Evolutionary conservation across 2,113 vertebrate genomes (phyloP), one percentile per base, ranked within the genome.

Genomic region (Halichoeres trimaculatus): DNA sequence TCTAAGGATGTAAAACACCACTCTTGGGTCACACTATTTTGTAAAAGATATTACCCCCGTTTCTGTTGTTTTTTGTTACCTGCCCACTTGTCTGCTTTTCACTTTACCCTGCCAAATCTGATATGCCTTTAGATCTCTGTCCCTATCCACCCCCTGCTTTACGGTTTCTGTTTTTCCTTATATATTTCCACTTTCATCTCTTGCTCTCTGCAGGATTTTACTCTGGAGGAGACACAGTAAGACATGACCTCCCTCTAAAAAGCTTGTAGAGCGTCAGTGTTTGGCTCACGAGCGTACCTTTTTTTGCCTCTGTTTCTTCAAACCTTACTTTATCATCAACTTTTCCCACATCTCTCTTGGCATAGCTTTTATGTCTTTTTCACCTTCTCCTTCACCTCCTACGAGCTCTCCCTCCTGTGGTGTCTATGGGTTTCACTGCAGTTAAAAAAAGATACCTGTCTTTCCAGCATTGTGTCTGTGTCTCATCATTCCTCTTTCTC

Each of bases 61-160:
- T 61, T 43, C 14, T 59, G 43, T 65, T 73, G 45, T 59, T 75
- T 48, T 71, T 19, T 72, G 58, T 78, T 73, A 59, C 73, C 68
- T 62, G 26, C 23, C 61, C 38, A 12, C 22, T 38, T 65, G n/a
- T 11, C 52, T 62, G 35, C 52, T n/a, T 78, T 67, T 30, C 38
- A 22, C 23, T 58, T 4, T 75, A 30, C 67, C 51, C 34, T 23
- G 26, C 52, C 43, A 67, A 81, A 86, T 79, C 56, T 61, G 50
- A n/a, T 70, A 78, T 74, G 55, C 55, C 56, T 63, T 76, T 2
- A 76, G 81, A 80, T 81, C 30, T 73, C 11, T 53, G 40, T 66
- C 51, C 47, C 67, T 41, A 47, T 55, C 50, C 35, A 48, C 77
- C 56, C 20, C 26, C 23, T 54, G 47, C 56, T 79, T 79, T 62